Evolutionary conservation across 2,113 vertebrate species (phyloP), one percentile per base, ranked within the genome.

Genomic region (Zosterops japonicus): DNA sequence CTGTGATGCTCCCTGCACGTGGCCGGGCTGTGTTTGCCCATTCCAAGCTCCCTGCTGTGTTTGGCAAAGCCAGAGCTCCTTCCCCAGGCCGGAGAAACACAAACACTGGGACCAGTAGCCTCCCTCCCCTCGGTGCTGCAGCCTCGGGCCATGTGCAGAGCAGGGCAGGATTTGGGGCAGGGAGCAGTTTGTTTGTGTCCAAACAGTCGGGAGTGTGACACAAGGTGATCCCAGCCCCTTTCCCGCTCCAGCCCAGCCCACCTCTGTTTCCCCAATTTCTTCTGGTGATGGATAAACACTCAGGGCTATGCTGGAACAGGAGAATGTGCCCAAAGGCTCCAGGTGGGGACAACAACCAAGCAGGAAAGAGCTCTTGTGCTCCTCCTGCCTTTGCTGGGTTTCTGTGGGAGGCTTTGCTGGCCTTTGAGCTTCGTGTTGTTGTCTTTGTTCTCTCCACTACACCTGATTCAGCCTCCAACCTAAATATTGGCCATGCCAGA

Each of bases 111-210:
- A 23, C 12, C 61, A 25, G 70, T 11, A 9, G 44, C n/a, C 36
- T 67, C 79, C 68, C 29, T 49, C 11, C 41, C 71, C 33, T 12
- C 11, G 7, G 8, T 14, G 23, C 75, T 16, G 76, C 3, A 53
- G 80, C 87, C 89, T 19, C 1, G 28, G 70, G 80, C 72, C 64
- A 42, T 2, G 49, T 1, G 75, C 60, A 35, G 56, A 80, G 75
- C 87, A 46, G 29, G 0, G 35, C 83, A 4, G 10, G 11, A 7
- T 10, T 15, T 35, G 14, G 64, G 86, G 78, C 79, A 82, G 77
- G 91, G 90, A 93, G 84, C 63, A 64, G 67, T 5, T 39, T 95
- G 22, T 92, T 95, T 95, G 89, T 88, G 92, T 92, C 39, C 88
- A 90, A 93, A 94, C 85, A 83, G 2, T 1, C 5, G 5, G 8